A percentile compares a stretch with the other conserved stretches of the same genome.
Conservation (phyloP, 2,113 vertebrate species). For the Prunella fulvescens region DNA sequence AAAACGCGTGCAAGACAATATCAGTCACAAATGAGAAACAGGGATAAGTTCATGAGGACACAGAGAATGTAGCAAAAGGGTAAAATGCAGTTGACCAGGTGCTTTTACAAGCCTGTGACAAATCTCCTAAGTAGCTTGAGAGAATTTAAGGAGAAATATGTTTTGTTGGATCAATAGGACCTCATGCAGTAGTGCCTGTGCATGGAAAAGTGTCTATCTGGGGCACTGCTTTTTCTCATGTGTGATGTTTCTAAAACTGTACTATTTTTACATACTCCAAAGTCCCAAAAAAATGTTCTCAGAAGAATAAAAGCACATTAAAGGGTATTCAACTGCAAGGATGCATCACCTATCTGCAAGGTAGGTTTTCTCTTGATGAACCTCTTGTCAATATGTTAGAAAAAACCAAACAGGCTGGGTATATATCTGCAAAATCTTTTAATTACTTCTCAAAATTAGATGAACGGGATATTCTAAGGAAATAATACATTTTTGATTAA, state of each 20-base stretch:
- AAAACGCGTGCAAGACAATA: fast-evolving
- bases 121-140: background rate
- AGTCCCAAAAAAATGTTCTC: background rate
- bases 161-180: background rate
- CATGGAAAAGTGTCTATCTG: background rate
- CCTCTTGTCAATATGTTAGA: background rate
- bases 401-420: background rate
- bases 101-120: background rate
- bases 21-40: background rate
- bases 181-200: background rate
- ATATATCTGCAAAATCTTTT: background rate
- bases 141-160: background rate
- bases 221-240: background rate
- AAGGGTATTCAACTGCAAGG: background rate
- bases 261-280: background rate
- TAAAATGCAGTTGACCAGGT: background rate
- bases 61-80: background rate
- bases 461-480: background rate
- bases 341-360: background rate
- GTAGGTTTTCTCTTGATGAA: background rate
- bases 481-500: background rate
- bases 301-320: background rate
- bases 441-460: background rate
- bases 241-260: background rate
- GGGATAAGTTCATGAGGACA: background rate